Percentiles rank a stretch among this genome's conserved stretches.
Conservation (phyloP, 2,797 vertebrate genomes). For the Brachymystax lenok region DNA sequence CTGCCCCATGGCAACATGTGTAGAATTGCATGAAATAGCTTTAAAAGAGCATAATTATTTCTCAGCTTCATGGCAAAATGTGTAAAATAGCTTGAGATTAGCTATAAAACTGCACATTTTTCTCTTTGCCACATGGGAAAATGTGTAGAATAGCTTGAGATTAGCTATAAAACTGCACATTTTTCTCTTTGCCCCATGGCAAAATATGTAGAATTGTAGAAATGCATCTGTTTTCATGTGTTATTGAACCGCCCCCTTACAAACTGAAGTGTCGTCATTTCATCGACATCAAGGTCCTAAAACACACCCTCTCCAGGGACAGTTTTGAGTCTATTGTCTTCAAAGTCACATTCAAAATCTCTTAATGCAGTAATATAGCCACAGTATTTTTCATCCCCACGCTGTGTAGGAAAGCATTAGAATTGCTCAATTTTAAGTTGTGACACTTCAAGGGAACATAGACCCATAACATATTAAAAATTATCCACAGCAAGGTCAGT, state of each 20-base stretch:
- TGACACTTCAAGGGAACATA: slow-evolving; percentile 79
- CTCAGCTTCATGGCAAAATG: too few species aligned
- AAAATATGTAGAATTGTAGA: slow-evolving; percentile 20
- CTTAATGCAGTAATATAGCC: slow-evolving; percentile 21
- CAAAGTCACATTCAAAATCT: slow-evolving; percentile 44
- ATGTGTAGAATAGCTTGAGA: too few species aligned
- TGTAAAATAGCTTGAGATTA: too few species aligned
- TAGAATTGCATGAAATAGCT: too few species aligned
- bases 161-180: too few species aligned
- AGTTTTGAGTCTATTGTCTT: slow-evolving; percentile 18
- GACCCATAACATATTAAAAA: slow-evolving; percentile 78
- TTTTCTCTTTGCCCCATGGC: too few species aligned
- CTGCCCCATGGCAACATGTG: too few species aligned
- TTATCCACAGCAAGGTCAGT: slow-evolving; percentile 73
- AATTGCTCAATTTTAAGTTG: slow-evolving; percentile 75
- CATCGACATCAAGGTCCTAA: slow-evolving; percentile 49
- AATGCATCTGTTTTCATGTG: slow-evolving; percentile 23
- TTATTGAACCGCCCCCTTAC: slow-evolving; percentile 39
- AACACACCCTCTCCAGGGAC: slow-evolving; percentile 33
- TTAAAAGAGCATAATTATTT: too few species aligned
- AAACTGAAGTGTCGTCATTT: slow-evolving; percentile 43
- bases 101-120: too few species aligned
- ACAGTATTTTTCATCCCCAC: slow-evolving; percentile 47
- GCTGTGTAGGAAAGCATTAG: slow-evolving; percentile 68
- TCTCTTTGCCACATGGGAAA: too few species aligned